Evolutionary conservation across 2,113 vertebrate genomes (phyloP).

Genomic region (Lota lota): DNA sequence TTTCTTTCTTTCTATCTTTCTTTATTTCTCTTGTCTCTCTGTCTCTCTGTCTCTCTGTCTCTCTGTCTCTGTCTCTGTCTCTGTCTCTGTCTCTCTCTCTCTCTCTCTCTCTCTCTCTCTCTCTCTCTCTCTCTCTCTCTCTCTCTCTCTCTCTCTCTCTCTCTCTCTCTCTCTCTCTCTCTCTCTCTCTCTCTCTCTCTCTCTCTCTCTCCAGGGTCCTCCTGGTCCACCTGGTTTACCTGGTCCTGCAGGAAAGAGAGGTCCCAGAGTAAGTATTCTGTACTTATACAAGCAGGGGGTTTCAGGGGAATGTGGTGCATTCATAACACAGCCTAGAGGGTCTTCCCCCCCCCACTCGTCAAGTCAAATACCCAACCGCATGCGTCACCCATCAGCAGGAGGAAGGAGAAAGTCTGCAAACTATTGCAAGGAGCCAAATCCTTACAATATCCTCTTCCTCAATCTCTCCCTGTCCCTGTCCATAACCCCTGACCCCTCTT

Average conservation of each 20-base stretch:
- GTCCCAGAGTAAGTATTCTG: constrained; percentile 85
- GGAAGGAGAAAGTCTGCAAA: too few species aligned
- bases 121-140: not conserved
- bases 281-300: not conserved
- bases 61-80: constrained; percentile 46
- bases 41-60: constrained; percentile 5
- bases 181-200: constrained; percentile 11
- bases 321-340: too few species aligned
- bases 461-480: too few species aligned
- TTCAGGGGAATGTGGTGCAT: not conserved
- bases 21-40: too few species aligned
- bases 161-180: constrained; percentile 14
- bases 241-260: constrained; percentile 89
- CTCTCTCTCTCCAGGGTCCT: constrained; percentile 79
- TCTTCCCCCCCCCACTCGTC: too few species aligned
- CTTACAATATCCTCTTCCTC: too few species aligned
- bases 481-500: too few species aligned
- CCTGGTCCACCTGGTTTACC: constrained; percentile 88
- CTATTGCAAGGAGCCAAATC: too few species aligned
- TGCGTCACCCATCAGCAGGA: too few species aligned
- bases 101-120: not conserved
- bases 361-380: too few species aligned
- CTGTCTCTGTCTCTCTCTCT: constrained; percentile 16
- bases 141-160: constrained; percentile 20
- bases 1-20: too few species aligned